Conservation (phyloP, 1,140 invertebrate species). For the Drosophila nebulosa region DNA sequence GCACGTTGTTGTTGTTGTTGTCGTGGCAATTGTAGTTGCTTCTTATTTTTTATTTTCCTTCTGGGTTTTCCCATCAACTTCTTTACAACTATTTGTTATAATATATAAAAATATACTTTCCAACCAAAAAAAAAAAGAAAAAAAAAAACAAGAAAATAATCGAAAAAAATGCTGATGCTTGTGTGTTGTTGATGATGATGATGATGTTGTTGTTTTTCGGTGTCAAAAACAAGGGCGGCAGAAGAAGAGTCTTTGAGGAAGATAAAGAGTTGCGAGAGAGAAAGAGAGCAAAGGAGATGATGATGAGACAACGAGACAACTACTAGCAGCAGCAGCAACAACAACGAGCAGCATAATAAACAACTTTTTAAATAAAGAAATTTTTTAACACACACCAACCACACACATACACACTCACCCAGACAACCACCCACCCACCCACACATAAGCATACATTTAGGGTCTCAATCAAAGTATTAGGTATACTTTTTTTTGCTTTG, state of each 20-base stretch:
- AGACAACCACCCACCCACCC: slow-evolving; percentile 10
- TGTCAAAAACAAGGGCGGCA: slow-evolving; percentile 28
- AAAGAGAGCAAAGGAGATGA: slow-evolving; percentile 9
- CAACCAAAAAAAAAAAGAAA: not conserved
- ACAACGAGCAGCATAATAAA: slow-evolving; percentile 32
- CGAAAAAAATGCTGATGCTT: slow-evolving; percentile 61
- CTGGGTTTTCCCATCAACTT: not conserved
- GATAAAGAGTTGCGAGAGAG: not conserved
- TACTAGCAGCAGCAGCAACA: slow-evolving; percentile 29
- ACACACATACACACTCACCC: not conserved
- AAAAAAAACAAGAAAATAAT: slow-evolving; percentile 7
- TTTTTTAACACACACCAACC: not conserved
- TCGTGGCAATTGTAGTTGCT: slow-evolving; percentile 55
- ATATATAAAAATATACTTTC: slow-evolving; percentile 11
- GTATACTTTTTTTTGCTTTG: slow-evolving; percentile 16
- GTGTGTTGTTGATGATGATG: slow-evolving; percentile 74
- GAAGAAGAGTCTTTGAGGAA: slow-evolving; percentile 4
- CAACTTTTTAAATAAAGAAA: slow-evolving; percentile 9
- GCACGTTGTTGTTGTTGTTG: slow-evolving; percentile 73
- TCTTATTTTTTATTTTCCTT: slow-evolving; percentile 7
- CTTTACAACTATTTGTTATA: slow-evolving; percentile 4
- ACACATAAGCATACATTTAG: not conserved
- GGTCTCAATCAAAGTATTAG: slow-evolving; percentile 15
- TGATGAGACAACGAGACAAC: slow-evolving; percentile 22
- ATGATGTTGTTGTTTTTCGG: slow-evolving; percentile 71